phyloP scores from a whole-genome alignment of 2,888 invertebrate genomes.

The Eupithecia vulgata region DNA sequence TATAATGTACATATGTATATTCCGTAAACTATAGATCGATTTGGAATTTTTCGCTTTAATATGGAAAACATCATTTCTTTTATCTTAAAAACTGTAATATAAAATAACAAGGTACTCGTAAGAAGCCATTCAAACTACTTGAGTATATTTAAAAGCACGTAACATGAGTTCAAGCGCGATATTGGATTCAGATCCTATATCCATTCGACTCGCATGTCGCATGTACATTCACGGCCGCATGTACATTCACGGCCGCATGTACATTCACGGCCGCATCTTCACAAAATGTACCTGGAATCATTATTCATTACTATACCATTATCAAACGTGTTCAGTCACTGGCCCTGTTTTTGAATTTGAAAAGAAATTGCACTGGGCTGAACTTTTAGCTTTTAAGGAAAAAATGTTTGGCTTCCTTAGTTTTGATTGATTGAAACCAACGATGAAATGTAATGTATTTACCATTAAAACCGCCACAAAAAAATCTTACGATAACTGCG shows the following conservation, averaged over 20 bases:
- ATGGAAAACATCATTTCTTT: too few relatives aligned
- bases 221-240: not conserved
- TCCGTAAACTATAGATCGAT: too few relatives aligned
- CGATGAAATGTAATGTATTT: not conserved
- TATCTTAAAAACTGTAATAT: not conserved
- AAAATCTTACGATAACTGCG: not conserved
- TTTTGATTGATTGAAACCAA: not conserved
- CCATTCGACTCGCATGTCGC: conserved; percentile 14
- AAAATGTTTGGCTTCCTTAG: not conserved
- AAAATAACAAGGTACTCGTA: not conserved
- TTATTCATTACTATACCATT: too few relatives aligned
- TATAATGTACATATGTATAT: too few relatives aligned
- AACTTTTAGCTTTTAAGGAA: not conserved
- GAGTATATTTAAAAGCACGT: not conserved
- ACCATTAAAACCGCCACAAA: not conserved
- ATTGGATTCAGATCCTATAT: conserved; percentile 3
- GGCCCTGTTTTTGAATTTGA: not conserved
- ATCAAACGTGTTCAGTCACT: not conserved
- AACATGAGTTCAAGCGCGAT: conserved; percentile 7
- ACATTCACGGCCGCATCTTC: not conserved
- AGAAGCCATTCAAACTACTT: not conserved
- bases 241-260: not conserved
- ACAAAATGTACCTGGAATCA: not conserved
- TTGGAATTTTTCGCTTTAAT: too few relatives aligned
- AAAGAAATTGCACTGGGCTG: not conserved